Evolutionary conservation across 2,113 vertebrate genomes (phyloP).

Genomic region (Thryonomys swinderianus): DNA sequence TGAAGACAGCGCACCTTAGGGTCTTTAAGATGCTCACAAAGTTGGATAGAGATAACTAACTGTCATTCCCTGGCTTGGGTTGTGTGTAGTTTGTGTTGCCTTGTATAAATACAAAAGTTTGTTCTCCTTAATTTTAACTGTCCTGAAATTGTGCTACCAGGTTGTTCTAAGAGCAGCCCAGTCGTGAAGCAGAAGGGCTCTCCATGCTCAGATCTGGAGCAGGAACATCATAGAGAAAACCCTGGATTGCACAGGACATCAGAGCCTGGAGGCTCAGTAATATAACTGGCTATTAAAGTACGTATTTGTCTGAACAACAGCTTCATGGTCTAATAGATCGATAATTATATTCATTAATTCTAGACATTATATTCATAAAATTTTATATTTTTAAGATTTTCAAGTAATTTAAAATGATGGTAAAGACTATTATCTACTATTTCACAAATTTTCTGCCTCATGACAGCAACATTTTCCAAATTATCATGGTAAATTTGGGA

Average conservation of each 20-base stretch:
- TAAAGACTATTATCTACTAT: neutral
- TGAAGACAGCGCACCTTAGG: neutral
- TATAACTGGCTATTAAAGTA: neutral
- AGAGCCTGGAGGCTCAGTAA: neutral
- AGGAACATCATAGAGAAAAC: neutral
- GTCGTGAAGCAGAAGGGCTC: neutral
- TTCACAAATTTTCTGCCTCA: neutral
- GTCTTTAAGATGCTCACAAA: neutral
- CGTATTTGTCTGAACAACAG: neutral
- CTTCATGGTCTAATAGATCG: neutral
- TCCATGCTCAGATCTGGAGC: neutral
- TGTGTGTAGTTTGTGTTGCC: neutral
- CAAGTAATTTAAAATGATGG: neutral
- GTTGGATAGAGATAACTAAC: neutral
- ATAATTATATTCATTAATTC: neutral
- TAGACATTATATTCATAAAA: neutral
- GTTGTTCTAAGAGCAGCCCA: neutral
- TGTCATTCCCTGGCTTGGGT: neutral
- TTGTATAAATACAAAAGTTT: neutral
- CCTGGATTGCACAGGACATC: neutral
- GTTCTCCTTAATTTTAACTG: neutral
- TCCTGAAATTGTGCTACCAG: neutral
- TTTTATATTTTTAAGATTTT: constrained; percentile 48
- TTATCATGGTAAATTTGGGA: neutral
- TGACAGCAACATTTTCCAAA: neutral